Evolutionary conservation across 2,888 invertebrate species (phyloP).

Genomic region (Meandrusa payeni): DNA sequence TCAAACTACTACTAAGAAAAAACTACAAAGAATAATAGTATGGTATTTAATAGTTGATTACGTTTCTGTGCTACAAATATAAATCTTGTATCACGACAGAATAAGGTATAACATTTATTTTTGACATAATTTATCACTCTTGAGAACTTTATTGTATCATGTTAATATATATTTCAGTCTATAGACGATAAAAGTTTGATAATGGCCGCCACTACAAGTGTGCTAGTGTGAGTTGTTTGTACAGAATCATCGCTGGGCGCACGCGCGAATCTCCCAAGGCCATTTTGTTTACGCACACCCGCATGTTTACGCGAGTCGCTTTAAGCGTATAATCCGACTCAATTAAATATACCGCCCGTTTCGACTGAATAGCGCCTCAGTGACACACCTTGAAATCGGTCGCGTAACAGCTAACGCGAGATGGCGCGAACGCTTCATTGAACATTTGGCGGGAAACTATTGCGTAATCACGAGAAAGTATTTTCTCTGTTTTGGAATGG

Average conservation of each 20-base stretch:
- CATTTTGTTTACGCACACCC: constrained; percentile 71
- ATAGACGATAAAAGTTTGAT: constrained; percentile 56
- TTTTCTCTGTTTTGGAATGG: constrained; percentile 38
- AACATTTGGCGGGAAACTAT: constrained; percentile 68
- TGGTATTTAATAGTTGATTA: too few relatives aligned
- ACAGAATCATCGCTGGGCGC: constrained; percentile 43
- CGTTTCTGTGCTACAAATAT: too few relatives aligned
- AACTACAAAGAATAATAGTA: too few relatives aligned
- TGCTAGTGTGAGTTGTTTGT: constrained; percentile 44
- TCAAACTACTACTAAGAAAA: too few relatives aligned
- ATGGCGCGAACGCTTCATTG: constrained; percentile 75
- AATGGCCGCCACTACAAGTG: constrained; percentile 47
- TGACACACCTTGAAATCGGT: constrained; percentile 44
- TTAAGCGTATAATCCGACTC: constrained; percentile 45
- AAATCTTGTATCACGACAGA: too few relatives aligned
- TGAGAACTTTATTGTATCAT: background rate
- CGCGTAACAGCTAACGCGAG: constrained; percentile 47
- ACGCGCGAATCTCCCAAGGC: constrained; percentile 65
- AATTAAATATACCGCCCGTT: constrained; percentile 32
- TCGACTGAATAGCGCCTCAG: constrained; percentile 34
- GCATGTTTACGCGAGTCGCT: constrained; percentile 58
- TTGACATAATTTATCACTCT: too few relatives aligned
- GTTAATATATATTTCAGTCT: constrained; percentile 35
- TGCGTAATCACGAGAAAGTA: constrained; percentile 65
- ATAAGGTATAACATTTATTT: too few relatives aligned